Base-by-base conservation (phyloP, 1,140 invertebrate genomes). In the Laupala kohalensis region DNA sequence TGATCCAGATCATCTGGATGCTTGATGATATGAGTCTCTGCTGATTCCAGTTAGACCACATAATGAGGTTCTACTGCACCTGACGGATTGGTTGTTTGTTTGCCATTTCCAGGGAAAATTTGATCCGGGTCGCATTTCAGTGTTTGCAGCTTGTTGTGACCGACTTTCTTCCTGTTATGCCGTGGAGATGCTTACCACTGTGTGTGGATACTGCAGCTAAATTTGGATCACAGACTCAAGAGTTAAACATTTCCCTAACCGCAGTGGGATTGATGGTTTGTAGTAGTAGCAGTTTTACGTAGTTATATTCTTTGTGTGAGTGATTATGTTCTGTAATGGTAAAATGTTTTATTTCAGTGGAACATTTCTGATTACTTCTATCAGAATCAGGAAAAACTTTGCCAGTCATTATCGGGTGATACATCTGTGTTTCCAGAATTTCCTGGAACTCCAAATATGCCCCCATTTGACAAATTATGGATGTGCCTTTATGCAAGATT, bases 181-280 rank as follows among this genome's bases (percentile, higher is more conserved):
- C 94, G 74, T 90, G 91, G 86, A 81, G 90, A 77, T 90, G 95
- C 81, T 85, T 99, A 74, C 91, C 95, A 53, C 82, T 94, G 3
- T 95, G 95, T 78, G 91, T 99, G 12, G 93, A 96, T 77, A 96
- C 96, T 5, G 94, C 95, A 25, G 93, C 95, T 0, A 95, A 94
- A 78, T 99, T 99, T 84, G 96, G 96, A 0, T 90, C 91, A 12
- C 97, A 99, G 83, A 95, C 92, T 27, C 92, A 96, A 80, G 96
- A 99, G 82, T 83, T 99, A 23, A 99, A 99, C 82, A 97, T 99
- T 76, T 97, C 96, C 27, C 84, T 99, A n/a, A 98, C 96, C 24
- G 96, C 97, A 66, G 92, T 99, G 74, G 96, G 96, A 69, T 83
- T 98, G 25, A 92, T 98, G 92, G 95, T 97, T 80, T n/a, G 63